phyloP scores from a whole-genome alignment of 64 coral and sea anemone species.

The Dendronephthya gigantea region DNA sequence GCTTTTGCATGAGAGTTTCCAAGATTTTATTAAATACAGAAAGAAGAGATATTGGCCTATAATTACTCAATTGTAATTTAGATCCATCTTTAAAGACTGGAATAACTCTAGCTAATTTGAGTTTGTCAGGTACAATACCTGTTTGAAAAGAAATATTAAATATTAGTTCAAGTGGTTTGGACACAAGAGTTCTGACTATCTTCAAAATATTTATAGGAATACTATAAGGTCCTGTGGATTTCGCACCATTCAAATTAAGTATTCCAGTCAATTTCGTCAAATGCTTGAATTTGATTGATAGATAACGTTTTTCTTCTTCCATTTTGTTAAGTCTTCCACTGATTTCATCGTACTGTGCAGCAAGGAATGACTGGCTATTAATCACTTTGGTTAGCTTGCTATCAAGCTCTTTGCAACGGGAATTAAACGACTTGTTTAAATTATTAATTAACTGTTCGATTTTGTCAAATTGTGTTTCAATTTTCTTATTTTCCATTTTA shows the following conservation, averaged over 20 bases:
- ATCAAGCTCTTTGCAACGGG: too few species aligned
- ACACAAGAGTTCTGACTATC: background rate
- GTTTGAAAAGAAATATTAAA: background rate
- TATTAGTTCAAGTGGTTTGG: slow-evolving; percentile 2
- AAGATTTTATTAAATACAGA: background rate
- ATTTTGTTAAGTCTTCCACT: too few species aligned
- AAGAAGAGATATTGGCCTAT: slow-evolving; percentile 21
- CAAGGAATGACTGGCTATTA: too few species aligned
- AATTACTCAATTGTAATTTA: slow-evolving; percentile 1
- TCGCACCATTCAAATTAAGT: slow-evolving; percentile 37
- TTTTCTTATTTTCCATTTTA: too few species aligned
- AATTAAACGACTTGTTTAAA: too few species aligned
- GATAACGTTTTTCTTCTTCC: too few species aligned
- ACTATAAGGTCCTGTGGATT: slow-evolving; percentile 47
- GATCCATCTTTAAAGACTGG: slow-evolving; percentile 25
- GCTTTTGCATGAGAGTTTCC: too few species aligned
- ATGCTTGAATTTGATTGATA: too few species aligned
- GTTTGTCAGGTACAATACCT: slow-evolving; percentile 19
- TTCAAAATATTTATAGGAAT: slow-evolving; percentile 37
- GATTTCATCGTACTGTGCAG: too few species aligned
- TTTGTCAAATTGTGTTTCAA: too few species aligned
- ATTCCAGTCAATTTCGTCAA: slow-evolving; percentile 66
- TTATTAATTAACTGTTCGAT: too few species aligned
- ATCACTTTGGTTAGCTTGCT: too few species aligned
- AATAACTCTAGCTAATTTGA: slow-evolving; percentile 16